These are phyloP conservation scores for Caenorhabditis remanei DNA, from an alignment of 1,140 invertebrate species.

Conservation along the genomic window DNA sequence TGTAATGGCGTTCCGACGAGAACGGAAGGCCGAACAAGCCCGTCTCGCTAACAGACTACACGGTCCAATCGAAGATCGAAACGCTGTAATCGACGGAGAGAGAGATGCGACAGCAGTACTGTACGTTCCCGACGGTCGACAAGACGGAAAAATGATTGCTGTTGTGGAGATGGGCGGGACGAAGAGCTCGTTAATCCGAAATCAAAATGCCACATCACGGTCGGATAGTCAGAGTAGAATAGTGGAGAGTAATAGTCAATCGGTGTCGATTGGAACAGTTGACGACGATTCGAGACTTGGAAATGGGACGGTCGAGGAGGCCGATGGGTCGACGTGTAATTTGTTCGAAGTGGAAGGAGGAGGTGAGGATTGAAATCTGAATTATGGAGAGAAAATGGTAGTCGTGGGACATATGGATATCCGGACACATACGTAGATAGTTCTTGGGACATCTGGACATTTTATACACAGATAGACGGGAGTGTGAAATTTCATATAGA, in stretches of 20 bases:
- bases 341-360: conserved; percentile 4
- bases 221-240: background rate
- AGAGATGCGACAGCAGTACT: background rate
- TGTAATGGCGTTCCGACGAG: conserved; percentile 32
- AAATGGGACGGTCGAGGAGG: background rate
- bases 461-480: no score
- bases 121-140: background rate
- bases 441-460: no score
- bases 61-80: background rate
- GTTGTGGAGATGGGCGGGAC: background rate
- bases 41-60: background rate
- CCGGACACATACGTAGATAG: no score
- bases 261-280: background rate
- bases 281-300: background rate
- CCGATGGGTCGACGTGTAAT: conserved; percentile 41
- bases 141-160: background rate
- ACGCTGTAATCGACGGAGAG: background rate
- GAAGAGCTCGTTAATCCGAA: background rate
- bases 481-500: no score
- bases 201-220: background rate
- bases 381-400: background rate
- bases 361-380: background rate
- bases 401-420: background rate
- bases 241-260: background rate
- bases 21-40: background rate